Conservation (phyloP, 2,888 invertebrate genomes). For the Sminthurinus aureus region DNA sequence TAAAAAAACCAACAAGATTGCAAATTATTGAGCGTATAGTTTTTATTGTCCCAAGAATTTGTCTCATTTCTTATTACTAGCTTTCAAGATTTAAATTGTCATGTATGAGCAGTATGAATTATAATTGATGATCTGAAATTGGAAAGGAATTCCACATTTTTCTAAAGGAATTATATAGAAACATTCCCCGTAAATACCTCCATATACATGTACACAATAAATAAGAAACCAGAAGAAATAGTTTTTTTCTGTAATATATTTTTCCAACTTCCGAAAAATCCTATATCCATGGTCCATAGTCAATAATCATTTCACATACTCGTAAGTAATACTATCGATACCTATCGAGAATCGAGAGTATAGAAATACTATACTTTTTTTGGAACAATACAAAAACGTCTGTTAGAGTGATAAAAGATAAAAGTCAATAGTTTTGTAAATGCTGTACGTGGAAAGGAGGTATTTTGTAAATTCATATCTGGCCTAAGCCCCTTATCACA, state of each 20-base stretch:
- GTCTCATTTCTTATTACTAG: background rate
- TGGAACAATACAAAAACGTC: background rate
- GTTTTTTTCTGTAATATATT: background rate
- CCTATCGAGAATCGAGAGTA: background rate
- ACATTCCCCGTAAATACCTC: background rate
- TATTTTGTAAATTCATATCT: background rate
- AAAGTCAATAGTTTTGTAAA: background rate
- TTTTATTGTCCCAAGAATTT: background rate
- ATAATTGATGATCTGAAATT: constrained; percentile 5
- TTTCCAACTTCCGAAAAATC: background rate
- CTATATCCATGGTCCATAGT: no score
- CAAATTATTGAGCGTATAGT: background rate
- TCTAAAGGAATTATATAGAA: background rate
- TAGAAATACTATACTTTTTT: background rate
- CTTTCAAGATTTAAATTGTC: background rate
- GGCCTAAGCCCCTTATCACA: background rate
- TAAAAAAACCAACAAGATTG: no score
- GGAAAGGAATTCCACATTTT: constrained; percentile 11
- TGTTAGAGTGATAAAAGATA: background rate
- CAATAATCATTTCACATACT: no score
- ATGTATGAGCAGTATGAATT: no score
- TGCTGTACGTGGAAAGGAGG: background rate
- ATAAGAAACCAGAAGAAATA: background rate
- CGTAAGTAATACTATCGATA: background rate
- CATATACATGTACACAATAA: background rate